Evolutionary conservation across 2,888 invertebrate species (phyloP).

Genomic region (Tachina grossa): DNA sequence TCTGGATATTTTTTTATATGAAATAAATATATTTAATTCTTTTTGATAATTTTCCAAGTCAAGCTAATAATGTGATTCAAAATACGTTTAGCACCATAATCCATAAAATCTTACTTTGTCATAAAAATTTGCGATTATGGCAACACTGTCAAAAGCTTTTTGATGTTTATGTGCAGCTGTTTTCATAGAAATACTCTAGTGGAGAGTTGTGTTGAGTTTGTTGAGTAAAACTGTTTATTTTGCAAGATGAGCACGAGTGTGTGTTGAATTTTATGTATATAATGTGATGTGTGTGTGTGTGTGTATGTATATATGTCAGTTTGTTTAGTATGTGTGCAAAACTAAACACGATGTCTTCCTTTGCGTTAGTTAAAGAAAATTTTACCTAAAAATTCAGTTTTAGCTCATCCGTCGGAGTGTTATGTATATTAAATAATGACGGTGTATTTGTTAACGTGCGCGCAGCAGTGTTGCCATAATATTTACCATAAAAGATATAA

Average conservation of each 20-base stretch:
- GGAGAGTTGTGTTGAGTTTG: constrained; percentile 50
- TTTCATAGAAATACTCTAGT: neutral
- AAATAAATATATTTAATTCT: too few relatives aligned
- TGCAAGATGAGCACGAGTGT: constrained; percentile 49
- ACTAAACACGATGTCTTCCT: constrained; percentile 72
- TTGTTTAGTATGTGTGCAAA: constrained; percentile 24
- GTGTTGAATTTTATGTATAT: constrained; percentile 52
- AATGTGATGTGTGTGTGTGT: neutral
- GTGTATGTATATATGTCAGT: neutral
- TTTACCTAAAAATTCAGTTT: constrained; percentile 78
- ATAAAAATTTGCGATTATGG: too few relatives aligned
- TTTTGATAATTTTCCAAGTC: too few relatives aligned
- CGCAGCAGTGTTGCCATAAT: constrained; percentile 70
- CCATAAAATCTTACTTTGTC: too few relatives aligned
- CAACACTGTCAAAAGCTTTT: constrained; percentile 40
- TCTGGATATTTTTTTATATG: too few relatives aligned
- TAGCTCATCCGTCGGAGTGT: constrained; percentile 82
- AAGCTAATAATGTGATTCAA: too few relatives aligned
- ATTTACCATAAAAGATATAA: constrained; percentile 43
- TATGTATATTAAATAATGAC: constrained; percentile 74
- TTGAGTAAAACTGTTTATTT: constrained; percentile 2
- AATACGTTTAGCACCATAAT: too few relatives aligned
- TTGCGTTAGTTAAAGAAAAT: constrained; percentile 73
- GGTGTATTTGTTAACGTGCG: constrained; percentile 64
- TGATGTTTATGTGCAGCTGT: neutral